Conservation (phyloP, 2,113 vertebrate genomes). For the Corythaixoides concolor region DNA sequence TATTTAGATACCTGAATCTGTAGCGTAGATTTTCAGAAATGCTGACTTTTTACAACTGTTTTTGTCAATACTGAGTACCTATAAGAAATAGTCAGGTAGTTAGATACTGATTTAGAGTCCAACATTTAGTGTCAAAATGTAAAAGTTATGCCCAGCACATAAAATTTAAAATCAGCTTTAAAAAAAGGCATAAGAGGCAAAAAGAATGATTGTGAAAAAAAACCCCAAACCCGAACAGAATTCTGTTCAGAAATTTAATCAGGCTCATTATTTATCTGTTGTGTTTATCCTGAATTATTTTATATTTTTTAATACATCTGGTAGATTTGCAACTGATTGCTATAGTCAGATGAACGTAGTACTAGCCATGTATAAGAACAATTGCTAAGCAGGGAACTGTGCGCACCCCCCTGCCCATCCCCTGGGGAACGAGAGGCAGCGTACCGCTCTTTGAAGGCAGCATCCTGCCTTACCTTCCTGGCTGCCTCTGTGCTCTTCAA, state of each 20-base stretch:
- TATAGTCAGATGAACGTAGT: background rate
- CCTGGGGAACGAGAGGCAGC: background rate
- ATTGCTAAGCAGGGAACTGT: background rate
- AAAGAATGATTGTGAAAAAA: background rate
- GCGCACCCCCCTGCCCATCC: background rate
- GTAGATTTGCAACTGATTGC: background rate
- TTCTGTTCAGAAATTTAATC: background rate
- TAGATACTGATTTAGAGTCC: background rate
- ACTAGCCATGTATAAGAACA: background rate
- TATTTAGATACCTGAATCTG: background rate
- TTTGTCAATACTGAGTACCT: background rate
- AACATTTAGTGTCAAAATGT: background rate
- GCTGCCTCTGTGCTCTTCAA: background rate
- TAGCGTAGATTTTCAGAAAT: background rate
- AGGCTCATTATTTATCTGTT: background rate
- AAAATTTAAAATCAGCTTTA: background rate
- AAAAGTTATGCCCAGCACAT: background rate
- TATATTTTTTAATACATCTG: background rate
- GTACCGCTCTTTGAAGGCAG: background rate
- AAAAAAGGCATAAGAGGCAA: background rate
- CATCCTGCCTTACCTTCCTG: background rate
- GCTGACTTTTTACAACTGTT: background rate
- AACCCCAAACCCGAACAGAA: accelerated
- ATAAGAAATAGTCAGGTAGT: background rate
- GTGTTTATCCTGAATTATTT: background rate